phyloP scores from a whole-genome alignment of 2,113 vertebrate genomes.

The human region GRCh38 chr12:80378001-80378500 shows the following conservation, averaged over 20 bases:
- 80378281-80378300: constrained; percentile 29
- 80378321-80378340: not conserved
- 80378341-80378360: constrained; percentile 12
- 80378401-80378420: not conserved
- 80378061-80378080: not conserved
- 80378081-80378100: not conserved
- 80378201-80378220: not conserved
- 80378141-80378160: not conserved
- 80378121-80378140: not conserved
- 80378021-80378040: constrained; percentile 95
- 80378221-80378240: not conserved
- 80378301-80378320: not conserved
- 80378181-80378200: not conserved
- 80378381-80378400: not conserved
- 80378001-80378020: constrained; percentile 94
- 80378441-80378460: not conserved
- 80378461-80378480: not conserved
- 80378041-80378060: constrained; percentile 87
- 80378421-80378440: constrained; percentile 31
- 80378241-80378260: constrained; percentile 51
- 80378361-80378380: constrained; percentile 22
- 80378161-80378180: not conserved
- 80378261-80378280: constrained; percentile 20
- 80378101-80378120: constrained; percentile 41
- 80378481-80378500: not conserved